Evolutionary conservation across 2,113 vertebrate genomes (phyloP).

Genomic region (Dicaeum eximium): DNA sequence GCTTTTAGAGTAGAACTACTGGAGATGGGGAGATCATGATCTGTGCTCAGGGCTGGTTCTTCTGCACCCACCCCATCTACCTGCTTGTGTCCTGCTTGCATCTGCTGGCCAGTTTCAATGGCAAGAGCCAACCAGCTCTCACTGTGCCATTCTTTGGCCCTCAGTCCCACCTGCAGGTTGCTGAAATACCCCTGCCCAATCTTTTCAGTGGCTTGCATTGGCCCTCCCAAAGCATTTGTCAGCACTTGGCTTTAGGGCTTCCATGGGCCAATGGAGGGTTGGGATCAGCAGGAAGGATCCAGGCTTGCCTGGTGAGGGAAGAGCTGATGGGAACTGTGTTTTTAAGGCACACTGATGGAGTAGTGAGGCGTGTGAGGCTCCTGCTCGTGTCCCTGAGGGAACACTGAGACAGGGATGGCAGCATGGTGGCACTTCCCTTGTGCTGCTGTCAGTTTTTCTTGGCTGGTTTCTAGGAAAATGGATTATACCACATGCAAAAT

Average conservation of each 20-base stretch:
- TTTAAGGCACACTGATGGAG: background rate
- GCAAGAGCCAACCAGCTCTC: background rate
- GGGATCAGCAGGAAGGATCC: background rate
- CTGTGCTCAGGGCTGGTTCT: background rate
- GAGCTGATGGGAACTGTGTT: background rate
- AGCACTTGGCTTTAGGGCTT: background rate
- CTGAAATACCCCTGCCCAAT: background rate
- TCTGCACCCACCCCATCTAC: background rate
- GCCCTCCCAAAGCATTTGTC: background rate
- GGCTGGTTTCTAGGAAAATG: constrained; percentile 53
- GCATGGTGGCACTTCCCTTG: background rate
- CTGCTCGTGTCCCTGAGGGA: background rate
- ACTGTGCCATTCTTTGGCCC: background rate
- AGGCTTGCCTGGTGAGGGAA: background rate
- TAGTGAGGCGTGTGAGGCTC: background rate
- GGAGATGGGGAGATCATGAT: background rate
- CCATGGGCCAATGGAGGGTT: accelerated
- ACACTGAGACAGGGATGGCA: background rate
- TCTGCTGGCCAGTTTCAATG: background rate
- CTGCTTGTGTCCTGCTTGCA: background rate
- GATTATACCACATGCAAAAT: constrained; percentile 29
- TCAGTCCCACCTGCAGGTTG: background rate
- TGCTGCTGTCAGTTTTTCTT: background rate
- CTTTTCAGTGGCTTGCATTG: background rate
- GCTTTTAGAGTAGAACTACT: background rate